phyloP scores from a whole-genome alignment of 2,888 invertebrate species.

The Ceramica pisi region DNA sequence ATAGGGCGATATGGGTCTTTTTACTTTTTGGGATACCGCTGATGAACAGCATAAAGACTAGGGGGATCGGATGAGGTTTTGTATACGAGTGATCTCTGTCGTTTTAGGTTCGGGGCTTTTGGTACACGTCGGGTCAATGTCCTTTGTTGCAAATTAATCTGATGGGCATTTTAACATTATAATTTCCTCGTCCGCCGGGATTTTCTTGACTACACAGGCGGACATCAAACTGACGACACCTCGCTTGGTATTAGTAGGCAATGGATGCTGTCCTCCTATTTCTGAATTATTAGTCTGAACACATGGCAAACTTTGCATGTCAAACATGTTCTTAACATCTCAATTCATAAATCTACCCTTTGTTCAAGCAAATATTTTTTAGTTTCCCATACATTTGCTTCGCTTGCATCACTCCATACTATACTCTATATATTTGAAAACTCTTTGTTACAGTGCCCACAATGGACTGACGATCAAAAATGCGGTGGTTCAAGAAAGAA shows the following conservation, averaged over 20 bases:
- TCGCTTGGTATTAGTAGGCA: background rate
- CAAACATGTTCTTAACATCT: background rate
- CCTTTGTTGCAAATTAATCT: too few relatives aligned
- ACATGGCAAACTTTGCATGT: background rate
- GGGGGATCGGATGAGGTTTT: too few relatives aligned
- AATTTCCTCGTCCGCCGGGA: too few relatives aligned
- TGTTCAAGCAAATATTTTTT: background rate
- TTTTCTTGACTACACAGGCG: background rate
- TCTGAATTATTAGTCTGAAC: background rate
- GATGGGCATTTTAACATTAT: too few relatives aligned
- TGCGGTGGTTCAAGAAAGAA: conserved; percentile 94
- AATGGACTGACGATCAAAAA: conserved; percentile 81
- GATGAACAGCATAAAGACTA: too few relatives aligned
- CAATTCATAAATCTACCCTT: background rate
- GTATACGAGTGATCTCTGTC: too few relatives aligned
- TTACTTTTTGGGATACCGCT: too few relatives aligned
- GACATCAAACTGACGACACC: background rate
- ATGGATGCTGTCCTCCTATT: background rate
- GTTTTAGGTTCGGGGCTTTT: too few relatives aligned
- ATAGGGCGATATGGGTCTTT: too few relatives aligned
- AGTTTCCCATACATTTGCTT: background rate
- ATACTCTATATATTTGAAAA: conserved; percentile 1
- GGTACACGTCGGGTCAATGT: too few relatives aligned
- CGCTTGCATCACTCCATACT: background rate
- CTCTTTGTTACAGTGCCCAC: conserved; percentile 71